phyloP scores from a whole-genome alignment of 2,888 invertebrate genomes.

The Cataglyphis altisquamis region DNA sequence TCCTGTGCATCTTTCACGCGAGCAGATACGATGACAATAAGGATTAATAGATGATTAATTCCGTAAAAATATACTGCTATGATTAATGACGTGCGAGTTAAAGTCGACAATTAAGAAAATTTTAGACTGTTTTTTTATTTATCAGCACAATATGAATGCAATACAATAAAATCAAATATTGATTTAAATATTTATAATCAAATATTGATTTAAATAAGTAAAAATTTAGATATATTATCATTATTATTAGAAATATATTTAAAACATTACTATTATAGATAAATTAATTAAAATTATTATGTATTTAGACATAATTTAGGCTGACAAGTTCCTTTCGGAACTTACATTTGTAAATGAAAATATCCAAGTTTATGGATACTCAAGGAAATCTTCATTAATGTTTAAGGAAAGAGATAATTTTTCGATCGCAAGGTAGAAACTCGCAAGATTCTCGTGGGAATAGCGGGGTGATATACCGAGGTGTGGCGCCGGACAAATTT shows the following conservation, averaged over 20 bases:
- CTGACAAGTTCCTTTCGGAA: neutral
- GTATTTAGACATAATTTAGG: neutral
- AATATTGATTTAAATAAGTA: neutral
- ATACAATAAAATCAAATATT: neutral
- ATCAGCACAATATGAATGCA: neutral
- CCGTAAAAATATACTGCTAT: constrained; percentile 4
- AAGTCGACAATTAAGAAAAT: constrained; percentile 21
- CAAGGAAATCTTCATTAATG: neutral
- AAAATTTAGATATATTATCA: neutral
- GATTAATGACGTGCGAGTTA: constrained; percentile 23
- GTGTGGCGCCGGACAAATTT: constrained; percentile 65
- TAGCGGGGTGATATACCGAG: constrained; percentile 54
- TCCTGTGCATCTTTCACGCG: neutral
- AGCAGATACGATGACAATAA: constrained; percentile 5
- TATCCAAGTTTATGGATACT: neutral
- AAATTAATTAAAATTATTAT: neutral
- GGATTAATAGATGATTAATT: constrained; percentile 37
- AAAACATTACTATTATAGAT: neutral
- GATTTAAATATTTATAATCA: neutral
- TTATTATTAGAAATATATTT: neutral
- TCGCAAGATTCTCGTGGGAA: constrained; percentile 56
- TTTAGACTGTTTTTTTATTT: neutral
- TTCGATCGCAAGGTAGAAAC: constrained; percentile 13
- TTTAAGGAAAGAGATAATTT: constrained; percentile 18
- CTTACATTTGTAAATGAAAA: neutral